Base-by-base conservation (phyloP, 2,113 vertebrate species). In the Myotis brandtii region DNA sequence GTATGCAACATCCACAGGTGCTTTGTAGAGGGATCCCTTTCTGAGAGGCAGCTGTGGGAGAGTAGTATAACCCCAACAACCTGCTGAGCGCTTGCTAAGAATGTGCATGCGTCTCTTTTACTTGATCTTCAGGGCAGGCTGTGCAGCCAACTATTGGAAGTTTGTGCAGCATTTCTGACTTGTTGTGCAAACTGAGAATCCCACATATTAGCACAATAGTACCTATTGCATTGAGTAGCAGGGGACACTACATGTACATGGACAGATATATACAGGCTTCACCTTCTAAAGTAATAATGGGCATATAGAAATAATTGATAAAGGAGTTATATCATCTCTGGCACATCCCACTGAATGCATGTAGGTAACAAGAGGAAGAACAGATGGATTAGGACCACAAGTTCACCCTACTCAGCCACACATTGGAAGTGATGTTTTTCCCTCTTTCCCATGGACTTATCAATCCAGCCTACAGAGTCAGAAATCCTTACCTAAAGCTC, bases 311-410 rank as follows among this genome's bases (percentile, higher is more conserved):
- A 94, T 93, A 54, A 95, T 30, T 85, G 11, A 21, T 70, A 37
- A 46, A 4, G n/a, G 20, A 21, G 20, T 62, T 70, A 82, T 59
- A 62, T 96, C 25, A 69, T 37, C 62, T 30, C 37, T 50, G 20
- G 17, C 59, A 12, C 59, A 62, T 62, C 59, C 23, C 59, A 62
- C 59, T 62, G 59, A 62, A 27, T 27, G 59, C 25, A 62, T 34
- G 67, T 89, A 52, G 69, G 81, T 86, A 93, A 67, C 76, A 80
- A 90, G n/a, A 70, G 43, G 30, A 76, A 90, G 81, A 32, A 87
- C 30, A 64, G 37, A 93, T 70, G 18, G 43, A 75, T 34, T 21
- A 73, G 18, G 70, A n/a, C 32, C 62, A 86, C 13, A 91, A 18
- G 20, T 86, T 95, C 32, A 86, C 21, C 66, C 7, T 77, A 23